Percentiles rank a stretch among this genome's conserved stretches.
phyloP scores from a whole-genome alignment of 2,113 vertebrate species.

The Hippolais icterina region DNA sequence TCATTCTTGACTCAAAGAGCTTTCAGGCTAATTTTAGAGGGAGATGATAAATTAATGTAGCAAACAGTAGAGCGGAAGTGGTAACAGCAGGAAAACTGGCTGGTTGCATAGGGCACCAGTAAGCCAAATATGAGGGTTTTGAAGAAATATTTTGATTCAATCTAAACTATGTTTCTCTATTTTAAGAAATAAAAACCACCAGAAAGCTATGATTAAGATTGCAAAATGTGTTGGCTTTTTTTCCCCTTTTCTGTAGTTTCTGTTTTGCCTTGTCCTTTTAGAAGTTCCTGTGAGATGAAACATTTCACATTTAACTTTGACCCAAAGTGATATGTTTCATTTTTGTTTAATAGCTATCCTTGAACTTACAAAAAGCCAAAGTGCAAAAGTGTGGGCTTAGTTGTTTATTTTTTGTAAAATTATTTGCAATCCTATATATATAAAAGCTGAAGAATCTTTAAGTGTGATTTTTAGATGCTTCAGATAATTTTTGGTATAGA shows the following conservation, averaged over 20 bases:
- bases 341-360: neutral
- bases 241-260: neutral
- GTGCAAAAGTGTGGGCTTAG: neutral
- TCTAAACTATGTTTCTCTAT: constrained; percentile 4
- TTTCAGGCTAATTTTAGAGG: constrained; percentile 3
- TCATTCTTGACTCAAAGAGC: neutral
- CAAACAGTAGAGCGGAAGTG: constrained; percentile 1
- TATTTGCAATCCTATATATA: neutral
- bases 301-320: neutral
- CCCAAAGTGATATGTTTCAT: neutral
- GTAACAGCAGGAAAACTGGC: neutral
- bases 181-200: neutral
- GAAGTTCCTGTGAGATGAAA: neutral
- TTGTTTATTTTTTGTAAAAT: neutral
- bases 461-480: neutral
- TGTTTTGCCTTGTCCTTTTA: neutral
- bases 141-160: neutral
- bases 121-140: neutral
- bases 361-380: neutral
- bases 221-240: neutral
- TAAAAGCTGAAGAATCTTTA: neutral
- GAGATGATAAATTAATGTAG: neutral
- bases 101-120: neutral
- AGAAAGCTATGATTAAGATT: constrained; percentile 44
- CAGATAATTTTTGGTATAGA: neutral